Base-by-base conservation (phyloP, 2,797 vertebrate species). In the Numenius phaeopus region DNA sequence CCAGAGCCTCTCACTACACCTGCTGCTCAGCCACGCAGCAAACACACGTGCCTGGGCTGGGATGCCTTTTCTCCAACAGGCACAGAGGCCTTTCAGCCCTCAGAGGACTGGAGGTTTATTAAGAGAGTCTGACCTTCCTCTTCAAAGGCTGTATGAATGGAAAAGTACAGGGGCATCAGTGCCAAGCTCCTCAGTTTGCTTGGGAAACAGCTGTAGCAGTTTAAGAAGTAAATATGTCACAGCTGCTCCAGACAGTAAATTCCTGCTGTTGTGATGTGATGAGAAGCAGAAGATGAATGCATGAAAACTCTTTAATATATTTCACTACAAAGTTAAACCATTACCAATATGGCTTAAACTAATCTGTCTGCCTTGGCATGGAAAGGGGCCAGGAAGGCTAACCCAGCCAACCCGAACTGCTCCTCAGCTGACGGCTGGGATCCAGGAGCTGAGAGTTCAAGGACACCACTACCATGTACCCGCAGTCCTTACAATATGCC, bases 141-240 rank as follows among this genome's bases (percentile, higher is more conserved):
- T 83, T 94, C 81, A 91, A 95, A 94, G 78, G 40, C 71, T 5
- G 26, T 39, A 57, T 18, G 44, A 85, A 91, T 75, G 89, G 92
- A 97, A 97, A 97, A 97, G 89, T 89, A 94, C 95, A 85, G 75
- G 71, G 67, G 78, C 1, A 2, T 80, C 71, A 46, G 82, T 89
- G 96, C 90, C 89, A 95, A 96, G 75, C 82, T 95, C 87, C 82
- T 91, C 47, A 27, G 59, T 85, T 85, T 81, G 67, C 71, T 57
- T 83, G 64, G 71, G 90, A 97, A 95, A 94, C 96, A 97, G 96
- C 95, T 97, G 96, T 92, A 94, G 92, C 71, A 67, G 67, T 91
- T 97, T 87, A 94, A 97, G 75, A 79, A 95, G 75, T 83, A 90
- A 96, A 84, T 96, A 94, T 85, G 82, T 85, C 90, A 77, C 95